Percentiles rank a stretch among this genome's conserved stretches.
Evolutionary conservation across 2,113 vertebrate species (phyloP).

Genomic region (Nesogale talazaci): DNA sequence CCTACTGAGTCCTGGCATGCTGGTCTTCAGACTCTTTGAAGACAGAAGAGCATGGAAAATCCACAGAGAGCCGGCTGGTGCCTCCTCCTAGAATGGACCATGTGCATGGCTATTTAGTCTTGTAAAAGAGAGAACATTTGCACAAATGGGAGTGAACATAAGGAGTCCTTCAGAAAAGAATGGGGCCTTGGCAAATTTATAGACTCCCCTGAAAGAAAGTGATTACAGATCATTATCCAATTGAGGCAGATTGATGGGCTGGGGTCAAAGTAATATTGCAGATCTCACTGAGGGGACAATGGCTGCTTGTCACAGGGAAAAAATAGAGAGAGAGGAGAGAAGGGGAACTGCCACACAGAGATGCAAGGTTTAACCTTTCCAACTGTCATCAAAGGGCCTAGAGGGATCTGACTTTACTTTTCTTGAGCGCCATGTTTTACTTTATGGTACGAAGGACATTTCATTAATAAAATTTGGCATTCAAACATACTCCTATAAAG

Average conservation of each 20-base stretch:
- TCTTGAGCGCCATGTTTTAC: conserved; percentile 73
- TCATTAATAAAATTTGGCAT: conserved; percentile 66
- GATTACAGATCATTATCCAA: conserved; percentile 99
- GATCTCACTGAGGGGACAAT: conserved; percentile 95
- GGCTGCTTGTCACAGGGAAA: conserved; percentile 92
- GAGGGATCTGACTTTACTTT: conserved; percentile 61
- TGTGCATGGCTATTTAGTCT: conserved; percentile 92
- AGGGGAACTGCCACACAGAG: conserved; percentile 84
- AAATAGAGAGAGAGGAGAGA: conserved; percentile 70
- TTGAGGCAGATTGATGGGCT: conserved; percentile 99
- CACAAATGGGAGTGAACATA: conserved; percentile 96
- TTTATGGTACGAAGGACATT: conserved; percentile 55
- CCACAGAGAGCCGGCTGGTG: conserved; percentile 87
- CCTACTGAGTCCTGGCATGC: conserved; percentile 91
- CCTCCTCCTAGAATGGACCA: conserved; percentile 87
- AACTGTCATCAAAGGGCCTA: conserved; percentile 70
- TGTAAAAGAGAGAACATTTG: conserved; percentile 91
- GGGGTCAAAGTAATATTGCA: conserved; percentile 99
- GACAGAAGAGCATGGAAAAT: conserved; percentile 93
- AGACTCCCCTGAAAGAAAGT: conserved; percentile 99
- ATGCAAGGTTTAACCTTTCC: conserved; percentile 77
- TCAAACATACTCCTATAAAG: not conserved
- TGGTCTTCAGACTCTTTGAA: conserved; percentile 88
- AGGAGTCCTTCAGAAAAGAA: conserved; percentile 98
- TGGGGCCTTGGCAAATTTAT: conserved; percentile 97